These are phyloP conservation scores for Anas platyrhynchos DNA, from an alignment of 2,113 vertebrate genomes.

Conservation along the genomic window DNA sequence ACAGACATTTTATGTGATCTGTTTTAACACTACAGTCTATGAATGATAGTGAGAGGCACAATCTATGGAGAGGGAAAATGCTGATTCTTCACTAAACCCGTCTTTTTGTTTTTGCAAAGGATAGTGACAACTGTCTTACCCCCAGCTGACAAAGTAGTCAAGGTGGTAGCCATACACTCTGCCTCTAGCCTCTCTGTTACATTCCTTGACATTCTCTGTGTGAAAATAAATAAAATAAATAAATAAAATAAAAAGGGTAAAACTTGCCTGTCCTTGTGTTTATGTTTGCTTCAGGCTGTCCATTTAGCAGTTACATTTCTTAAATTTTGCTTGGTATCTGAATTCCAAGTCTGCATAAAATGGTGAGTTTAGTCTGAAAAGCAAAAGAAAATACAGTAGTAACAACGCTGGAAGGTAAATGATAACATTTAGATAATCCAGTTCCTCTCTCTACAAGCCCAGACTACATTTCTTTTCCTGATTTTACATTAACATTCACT, in stretches of 20 bases:
- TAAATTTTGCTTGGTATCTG: background rate
- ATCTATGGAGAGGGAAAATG: background rate
- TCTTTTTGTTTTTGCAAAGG: background rate
- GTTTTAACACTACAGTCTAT: background rate
- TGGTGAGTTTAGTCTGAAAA: background rate
- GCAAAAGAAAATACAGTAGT: background rate
- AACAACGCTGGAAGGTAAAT: background rate
- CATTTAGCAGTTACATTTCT: background rate
- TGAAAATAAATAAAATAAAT: background rate
- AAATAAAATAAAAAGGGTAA: background rate
- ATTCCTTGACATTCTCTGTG: background rate
- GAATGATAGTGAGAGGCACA: background rate
- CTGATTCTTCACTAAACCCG: background rate
- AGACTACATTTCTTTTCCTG: background rate
- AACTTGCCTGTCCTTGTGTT: background rate
- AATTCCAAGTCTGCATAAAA: background rate
- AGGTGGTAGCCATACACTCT: background rate
- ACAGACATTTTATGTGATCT: background rate
- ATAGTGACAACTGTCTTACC: background rate
- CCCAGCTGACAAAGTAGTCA: background rate
- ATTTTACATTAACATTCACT: background rate
- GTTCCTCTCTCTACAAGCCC: background rate
- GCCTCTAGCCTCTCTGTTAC: background rate
- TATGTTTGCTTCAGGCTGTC: background rate
- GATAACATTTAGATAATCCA: background rate